Evolutionary conservation across 2,888 invertebrate species (phyloP), one percentile per base, ranked within the genome.

Genomic region (Drosophila differens): DNA sequence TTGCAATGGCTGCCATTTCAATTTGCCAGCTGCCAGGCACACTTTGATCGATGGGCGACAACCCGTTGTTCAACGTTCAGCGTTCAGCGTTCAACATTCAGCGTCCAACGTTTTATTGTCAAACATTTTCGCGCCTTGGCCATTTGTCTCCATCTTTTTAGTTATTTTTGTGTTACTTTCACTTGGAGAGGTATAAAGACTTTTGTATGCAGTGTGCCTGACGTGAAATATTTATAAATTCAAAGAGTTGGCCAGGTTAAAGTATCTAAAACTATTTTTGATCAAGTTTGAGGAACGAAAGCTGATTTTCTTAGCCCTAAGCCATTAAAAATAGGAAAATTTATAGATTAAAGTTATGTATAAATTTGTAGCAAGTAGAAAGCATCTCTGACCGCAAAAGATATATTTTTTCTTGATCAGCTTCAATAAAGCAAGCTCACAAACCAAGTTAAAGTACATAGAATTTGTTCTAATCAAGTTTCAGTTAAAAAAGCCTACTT

Each of bases 41-140:
- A 80, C 67, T 76, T 73, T 83, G 81, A 92, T 91, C 85, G 91
- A 91, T 91, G 89, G 85, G 70, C 81, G 64, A 41, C 70, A 68
- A 33, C 77, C 74, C 68, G 71, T 65, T 16, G 32, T 44, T 25
- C 52, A 25, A 25, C 44, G 10, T 53, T 32, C 28, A 53, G 10
- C 49, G 41, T 41, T 41, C 57, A 35, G 12, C 55, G 12, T 12
- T 51, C 57, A 35, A 12, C 55, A 10, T 12, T 51, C 69, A 59
- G 32, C 47, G n/a, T 16, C 53, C 74, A 63, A 22, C 67, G 70
- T 28, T 57, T 60, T 77, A 70, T 89, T 90, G 89, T 89, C 89
- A 89, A 90, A 89, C 77, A 81, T 75, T 88, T 88, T 87, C 87
- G 85, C 85, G 87, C 81, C 85, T 89, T 85, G 79, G 76, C 79